These are phyloP conservation scores for Microplitis demolitor DNA, from an alignment of 1,140 invertebrate genomes.

Conservation along the genomic window DNA sequence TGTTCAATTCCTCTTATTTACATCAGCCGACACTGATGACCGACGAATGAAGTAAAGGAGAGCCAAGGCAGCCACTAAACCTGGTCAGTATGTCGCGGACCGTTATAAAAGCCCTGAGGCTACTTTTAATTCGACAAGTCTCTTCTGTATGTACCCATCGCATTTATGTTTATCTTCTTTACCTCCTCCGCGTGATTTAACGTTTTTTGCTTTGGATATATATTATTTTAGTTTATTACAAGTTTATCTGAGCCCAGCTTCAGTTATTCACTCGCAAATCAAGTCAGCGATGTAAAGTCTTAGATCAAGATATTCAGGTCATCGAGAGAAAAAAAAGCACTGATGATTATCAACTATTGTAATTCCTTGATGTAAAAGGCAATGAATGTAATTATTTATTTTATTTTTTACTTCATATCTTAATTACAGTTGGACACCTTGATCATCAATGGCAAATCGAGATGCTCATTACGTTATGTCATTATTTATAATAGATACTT, in stretches of 20 bases:
- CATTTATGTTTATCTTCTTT: slow-evolving; percentile 2
- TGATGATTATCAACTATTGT: too few relatives aligned
- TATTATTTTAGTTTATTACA: not conserved
- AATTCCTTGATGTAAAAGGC: too few relatives aligned
- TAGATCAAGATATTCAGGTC: not conserved
- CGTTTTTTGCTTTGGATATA: not conserved
- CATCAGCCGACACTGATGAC: slow-evolving; percentile 27
- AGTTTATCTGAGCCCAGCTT: too few relatives aligned
- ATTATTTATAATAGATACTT: too few relatives aligned
- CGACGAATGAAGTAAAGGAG: not conserved
- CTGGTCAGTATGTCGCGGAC: slow-evolving; percentile 51
- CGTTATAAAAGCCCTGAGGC: slow-evolving; percentile 54
- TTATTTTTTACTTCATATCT: too few relatives aligned
- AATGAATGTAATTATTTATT: too few relatives aligned
- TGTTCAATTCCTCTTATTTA: slow-evolving; percentile 23
- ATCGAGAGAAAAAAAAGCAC: not conserved
- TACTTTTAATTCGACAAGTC: slow-evolving; percentile 51
- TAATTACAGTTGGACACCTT: too few relatives aligned
- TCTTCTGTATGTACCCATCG: slow-evolving; percentile 16
- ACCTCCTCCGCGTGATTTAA: not conserved
- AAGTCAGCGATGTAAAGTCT: not conserved
- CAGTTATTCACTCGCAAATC: not conserved
- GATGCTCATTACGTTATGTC: too few relatives aligned
- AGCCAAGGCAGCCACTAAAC: slow-evolving; percentile 32
- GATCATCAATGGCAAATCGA: too few relatives aligned